These are phyloP conservation scores for Hormaphis cornu DNA, from an alignment of 1,140 invertebrate species.

Conservation along the genomic window DNA sequence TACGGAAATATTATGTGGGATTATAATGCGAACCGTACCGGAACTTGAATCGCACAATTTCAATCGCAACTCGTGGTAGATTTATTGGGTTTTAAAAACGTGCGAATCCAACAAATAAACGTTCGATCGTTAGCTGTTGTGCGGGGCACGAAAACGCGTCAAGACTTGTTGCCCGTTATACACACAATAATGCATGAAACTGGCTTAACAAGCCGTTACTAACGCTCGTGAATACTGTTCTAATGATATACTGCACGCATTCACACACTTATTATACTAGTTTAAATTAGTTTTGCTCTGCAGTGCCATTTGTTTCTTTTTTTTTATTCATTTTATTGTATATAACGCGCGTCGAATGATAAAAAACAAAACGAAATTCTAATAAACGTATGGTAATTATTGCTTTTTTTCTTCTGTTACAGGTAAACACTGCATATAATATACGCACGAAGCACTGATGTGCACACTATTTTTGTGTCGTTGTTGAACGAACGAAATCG, in stretches of 20 bases:
- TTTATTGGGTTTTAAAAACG: too few species aligned
- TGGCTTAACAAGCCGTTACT: conserved; percentile 24
- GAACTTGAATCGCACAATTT: too few species aligned
- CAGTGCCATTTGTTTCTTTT: background rate
- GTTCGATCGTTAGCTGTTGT: background rate
- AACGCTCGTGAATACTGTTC: conserved; percentile 15
- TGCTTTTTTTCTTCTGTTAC: conserved; percentile 15
- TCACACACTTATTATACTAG: background rate
- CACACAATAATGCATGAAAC: conserved; percentile 14
- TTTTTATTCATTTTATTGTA: background rate
- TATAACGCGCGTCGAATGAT: background rate
- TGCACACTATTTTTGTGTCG: too few species aligned
- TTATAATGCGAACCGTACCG: too few species aligned
- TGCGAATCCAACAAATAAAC: background rate
- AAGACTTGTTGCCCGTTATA: conserved; percentile 25
- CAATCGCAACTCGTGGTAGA: too few species aligned
- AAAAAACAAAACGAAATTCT: background rate
- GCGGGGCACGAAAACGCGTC: conserved; percentile 23
- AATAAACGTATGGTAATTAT: background rate
- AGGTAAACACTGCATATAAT: conserved; percentile 1
- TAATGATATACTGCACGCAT: conserved; percentile 14
- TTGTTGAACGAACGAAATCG: background rate
- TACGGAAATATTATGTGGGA: too few species aligned
- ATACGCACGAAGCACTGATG: background rate
- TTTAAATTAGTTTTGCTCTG: conserved; percentile 25